phyloP scores from a whole-genome alignment of 2,888 invertebrate genomes.

The Anoplius nigerrimus region DNA sequence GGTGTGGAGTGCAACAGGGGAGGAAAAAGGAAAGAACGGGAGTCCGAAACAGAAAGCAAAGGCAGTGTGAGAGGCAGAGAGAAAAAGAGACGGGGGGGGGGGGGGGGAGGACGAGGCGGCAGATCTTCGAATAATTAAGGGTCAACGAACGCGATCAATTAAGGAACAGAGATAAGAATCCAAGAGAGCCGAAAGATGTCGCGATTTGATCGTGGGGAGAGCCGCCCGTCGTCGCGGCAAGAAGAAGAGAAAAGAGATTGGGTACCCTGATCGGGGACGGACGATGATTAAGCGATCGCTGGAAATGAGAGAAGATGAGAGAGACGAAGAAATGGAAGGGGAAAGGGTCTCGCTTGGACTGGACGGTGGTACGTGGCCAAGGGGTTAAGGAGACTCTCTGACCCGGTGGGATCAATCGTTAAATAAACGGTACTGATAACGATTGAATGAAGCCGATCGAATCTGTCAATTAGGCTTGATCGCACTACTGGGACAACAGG shows the following conservation, averaged over 20 bases:
- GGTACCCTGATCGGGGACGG: constrained; percentile 1
- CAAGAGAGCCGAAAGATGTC: constrained; percentile 43
- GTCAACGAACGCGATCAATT: constrained; percentile 58
- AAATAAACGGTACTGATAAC: no score
- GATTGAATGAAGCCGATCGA: no score
- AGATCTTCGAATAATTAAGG: constrained; percentile 58
- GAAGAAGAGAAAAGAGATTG: constrained; percentile 24
- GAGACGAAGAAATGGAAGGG: neutral
- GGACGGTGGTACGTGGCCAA: no score
- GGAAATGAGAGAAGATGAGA: constrained; percentile 2
- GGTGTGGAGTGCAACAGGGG: neutral
- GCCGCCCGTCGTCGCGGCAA: constrained; percentile 15
- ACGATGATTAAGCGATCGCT: constrained; percentile 44
- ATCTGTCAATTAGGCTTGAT: no score
- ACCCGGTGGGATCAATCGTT: no score
- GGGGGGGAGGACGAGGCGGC: constrained; percentile 18
- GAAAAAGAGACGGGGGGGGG: neutral
- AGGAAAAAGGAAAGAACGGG: neutral
- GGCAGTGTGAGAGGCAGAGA: neutral
- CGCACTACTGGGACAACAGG: no score
- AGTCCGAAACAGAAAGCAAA: neutral
- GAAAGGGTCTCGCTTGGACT: neutral
- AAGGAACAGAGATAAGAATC: constrained; percentile 50
- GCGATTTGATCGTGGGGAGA: constrained; percentile 43
- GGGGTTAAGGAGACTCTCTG: no score